These are phyloP conservation scores for Himalopsyche japonica DNA, from an alignment of 2,888 invertebrate species.

Conservation along the genomic window DNA sequence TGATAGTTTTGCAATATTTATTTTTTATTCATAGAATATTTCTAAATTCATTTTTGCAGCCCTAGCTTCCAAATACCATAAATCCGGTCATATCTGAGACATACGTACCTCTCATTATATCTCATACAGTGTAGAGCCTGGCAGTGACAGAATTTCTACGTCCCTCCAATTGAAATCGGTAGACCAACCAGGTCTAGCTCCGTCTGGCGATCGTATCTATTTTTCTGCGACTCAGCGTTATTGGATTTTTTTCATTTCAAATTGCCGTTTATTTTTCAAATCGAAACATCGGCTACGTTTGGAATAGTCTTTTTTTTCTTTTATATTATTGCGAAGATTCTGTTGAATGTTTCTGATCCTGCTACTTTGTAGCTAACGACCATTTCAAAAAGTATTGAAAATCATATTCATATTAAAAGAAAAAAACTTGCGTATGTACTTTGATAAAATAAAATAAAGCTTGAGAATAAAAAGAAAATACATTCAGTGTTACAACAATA, in stretches of 20 bases:
- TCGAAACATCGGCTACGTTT: slow-evolving; percentile 5
- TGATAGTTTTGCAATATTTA: too few species aligned
- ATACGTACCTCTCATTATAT: not conserved
- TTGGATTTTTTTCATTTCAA: slow-evolving; percentile 16
- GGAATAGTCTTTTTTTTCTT: not conserved
- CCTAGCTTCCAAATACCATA: not conserved
- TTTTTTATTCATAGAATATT: too few species aligned
- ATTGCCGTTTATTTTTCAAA: slow-evolving; percentile 9
- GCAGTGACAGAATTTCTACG: slow-evolving; percentile 7
- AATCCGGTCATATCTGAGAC: not conserved
- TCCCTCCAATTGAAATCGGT: not conserved
- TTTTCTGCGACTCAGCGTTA: slow-evolving; percentile 8
- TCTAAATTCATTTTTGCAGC: not conserved
- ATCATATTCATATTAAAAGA: too few species aligned
- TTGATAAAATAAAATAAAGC: too few species aligned
- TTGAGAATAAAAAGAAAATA: too few species aligned
- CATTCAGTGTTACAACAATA: too few species aligned
- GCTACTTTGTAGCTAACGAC: not conserved
- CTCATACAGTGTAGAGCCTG: not conserved
- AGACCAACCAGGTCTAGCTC: not conserved
- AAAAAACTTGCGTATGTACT: too few species aligned
- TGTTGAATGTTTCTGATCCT: not conserved
- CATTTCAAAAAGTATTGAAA: too few species aligned
- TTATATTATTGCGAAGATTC: not conserved
- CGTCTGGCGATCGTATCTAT: slow-evolving; percentile 25